Evolutionary conservation across 1,140 invertebrate genomes (phyloP).

Genomic region (Meteorus sp.): DNA sequence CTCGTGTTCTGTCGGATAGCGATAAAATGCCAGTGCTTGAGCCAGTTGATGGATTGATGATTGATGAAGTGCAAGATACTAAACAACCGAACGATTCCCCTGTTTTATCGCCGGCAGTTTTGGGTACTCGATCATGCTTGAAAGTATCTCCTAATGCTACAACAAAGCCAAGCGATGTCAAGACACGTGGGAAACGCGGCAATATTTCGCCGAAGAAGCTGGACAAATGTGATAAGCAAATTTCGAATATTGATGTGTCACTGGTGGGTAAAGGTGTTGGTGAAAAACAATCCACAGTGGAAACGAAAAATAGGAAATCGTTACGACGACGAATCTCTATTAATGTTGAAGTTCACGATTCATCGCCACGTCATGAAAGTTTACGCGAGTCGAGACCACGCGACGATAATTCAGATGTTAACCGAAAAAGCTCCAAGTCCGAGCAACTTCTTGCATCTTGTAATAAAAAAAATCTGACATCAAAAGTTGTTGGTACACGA

Average conservation of each 20-base stretch:
- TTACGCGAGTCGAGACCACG: conserved; percentile 19
- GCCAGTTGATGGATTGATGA: conserved; percentile 22
- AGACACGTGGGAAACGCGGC: not conserved
- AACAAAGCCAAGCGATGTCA: not conserved
- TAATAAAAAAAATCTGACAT: conserved; percentile 3
- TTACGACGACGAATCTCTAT: conserved; percentile 5
- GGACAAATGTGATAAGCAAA: not conserved
- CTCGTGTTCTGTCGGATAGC: conserved; percentile 35
- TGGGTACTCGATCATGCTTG: conserved; percentile 4
- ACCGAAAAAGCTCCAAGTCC: conserved; percentile 7
- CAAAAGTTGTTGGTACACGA: conserved; percentile 13
- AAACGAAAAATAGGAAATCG: conserved; percentile 19
- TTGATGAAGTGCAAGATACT: conserved; percentile 10
- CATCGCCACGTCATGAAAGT: conserved; percentile 4
- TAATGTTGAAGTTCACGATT: conserved; percentile 16
- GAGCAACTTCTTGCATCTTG: conserved; percentile 10
- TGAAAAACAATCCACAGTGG: not conserved
- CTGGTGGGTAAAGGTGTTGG: not conserved
- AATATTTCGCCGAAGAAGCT: not conserved
- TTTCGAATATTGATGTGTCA: not conserved
- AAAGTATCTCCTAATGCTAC: conserved; percentile 27
- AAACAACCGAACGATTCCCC: conserved; percentile 38
- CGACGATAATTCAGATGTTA: conserved; percentile 10
- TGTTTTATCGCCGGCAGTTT: conserved; percentile 32
- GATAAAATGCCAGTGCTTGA: conserved; percentile 47